Evolutionary conservation across 2,797 vertebrate species (phyloP).

Genomic region (Zenarchopterus dispar): DNA sequence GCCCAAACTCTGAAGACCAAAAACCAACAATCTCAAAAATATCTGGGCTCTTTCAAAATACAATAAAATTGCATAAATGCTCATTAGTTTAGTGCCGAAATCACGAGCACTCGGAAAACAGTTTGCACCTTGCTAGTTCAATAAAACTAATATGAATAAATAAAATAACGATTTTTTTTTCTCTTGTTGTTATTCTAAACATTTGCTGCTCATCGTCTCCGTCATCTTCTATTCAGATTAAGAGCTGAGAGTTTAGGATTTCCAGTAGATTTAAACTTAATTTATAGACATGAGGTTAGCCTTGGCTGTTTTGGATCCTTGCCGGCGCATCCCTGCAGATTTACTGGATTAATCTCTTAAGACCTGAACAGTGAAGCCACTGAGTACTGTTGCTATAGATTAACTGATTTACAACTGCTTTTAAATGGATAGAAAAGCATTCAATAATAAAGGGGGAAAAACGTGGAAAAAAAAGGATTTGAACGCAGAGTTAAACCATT

Average conservation of each 20-base stretch:
- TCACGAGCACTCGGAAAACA: no score
- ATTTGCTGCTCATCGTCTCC: background rate
- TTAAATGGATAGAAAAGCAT: background rate
- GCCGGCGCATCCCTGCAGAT: constrained; percentile 18
- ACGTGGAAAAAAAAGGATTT: background rate
- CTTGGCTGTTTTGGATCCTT: constrained; percentile 1
- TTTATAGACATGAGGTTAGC: constrained; percentile 1
- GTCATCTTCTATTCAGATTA: background rate
- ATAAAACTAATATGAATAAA: no score
- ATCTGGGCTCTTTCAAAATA: no score
- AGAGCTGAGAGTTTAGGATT: background rate
- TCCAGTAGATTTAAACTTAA: constrained; percentile 3
- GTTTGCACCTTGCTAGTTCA: no score
- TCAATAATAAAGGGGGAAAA: background rate
- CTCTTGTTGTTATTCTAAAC: background rate
- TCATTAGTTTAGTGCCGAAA: no score
- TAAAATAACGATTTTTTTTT: no score
- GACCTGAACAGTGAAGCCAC: constrained; percentile 19
- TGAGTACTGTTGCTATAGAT: constrained; percentile 18
- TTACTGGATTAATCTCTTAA: constrained; percentile 52
- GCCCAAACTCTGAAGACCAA: no score
- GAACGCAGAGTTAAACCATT: background rate
- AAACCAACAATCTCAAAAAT: no score
- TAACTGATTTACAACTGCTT: background rate
- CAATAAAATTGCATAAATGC: no score